phyloP scores from a whole-genome alignment of 1,140 invertebrate species.

The Brachionus rubens region DNA sequence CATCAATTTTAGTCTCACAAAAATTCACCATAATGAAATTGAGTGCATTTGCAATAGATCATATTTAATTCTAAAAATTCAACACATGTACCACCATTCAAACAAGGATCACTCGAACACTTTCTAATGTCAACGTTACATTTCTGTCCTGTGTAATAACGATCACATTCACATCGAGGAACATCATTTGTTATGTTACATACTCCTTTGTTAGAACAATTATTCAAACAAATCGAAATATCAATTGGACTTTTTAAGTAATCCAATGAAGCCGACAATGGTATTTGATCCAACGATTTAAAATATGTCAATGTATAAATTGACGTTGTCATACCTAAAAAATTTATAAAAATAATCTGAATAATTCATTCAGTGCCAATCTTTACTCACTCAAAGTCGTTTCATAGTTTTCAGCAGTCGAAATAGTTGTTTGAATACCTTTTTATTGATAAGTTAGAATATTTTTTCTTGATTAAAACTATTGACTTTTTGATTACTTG shows the following conservation, averaged over 20 bases:
- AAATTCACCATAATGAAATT: background rate
- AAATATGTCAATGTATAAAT: too few species aligned
- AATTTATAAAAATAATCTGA: too few species aligned
- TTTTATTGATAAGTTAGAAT: too few species aligned
- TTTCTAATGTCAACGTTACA: background rate
- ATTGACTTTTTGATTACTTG: too few species aligned
- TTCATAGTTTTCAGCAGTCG: too few species aligned
- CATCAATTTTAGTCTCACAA: background rate
- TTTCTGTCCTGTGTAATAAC: background rate
- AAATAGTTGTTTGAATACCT: too few species aligned
- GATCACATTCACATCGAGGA: background rate
- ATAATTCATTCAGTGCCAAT: too few species aligned
- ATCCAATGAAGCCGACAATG: background rate
- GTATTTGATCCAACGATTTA: background rate
- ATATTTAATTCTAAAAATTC: background rate
- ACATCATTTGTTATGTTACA: background rate
- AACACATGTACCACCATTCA: background rate
- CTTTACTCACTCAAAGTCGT: too few species aligned
- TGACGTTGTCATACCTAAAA: too few species aligned
- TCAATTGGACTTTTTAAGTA: background rate
- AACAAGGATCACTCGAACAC: background rate
- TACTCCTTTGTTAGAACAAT: background rate
- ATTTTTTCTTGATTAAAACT: too few species aligned
- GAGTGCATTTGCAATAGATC: background rate
- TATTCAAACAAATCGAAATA: background rate